phyloP scores from a whole-genome alignment of 2,113 vertebrate genomes.

The Cranoglanis bouderius region DNA sequence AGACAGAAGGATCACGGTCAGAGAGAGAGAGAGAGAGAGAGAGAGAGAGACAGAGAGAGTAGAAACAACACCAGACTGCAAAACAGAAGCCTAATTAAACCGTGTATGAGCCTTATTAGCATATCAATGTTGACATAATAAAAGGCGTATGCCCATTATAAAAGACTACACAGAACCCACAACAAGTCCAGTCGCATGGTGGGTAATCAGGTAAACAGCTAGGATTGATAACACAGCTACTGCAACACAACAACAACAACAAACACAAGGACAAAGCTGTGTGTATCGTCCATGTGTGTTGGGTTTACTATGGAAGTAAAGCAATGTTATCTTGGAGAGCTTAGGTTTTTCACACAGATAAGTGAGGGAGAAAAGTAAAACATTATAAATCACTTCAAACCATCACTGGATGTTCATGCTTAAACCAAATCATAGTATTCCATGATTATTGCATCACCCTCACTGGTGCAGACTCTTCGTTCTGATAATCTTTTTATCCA shows the following conservation, averaged over 20 bases:
- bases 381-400: not conserved
- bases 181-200: not conserved
- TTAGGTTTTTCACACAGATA: slow-evolving; percentile 8
- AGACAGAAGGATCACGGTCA: not conserved
- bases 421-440: not conserved
- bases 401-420: not conserved
- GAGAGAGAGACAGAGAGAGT: too few relatives aligned
- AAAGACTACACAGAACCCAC: slow-evolving; percentile 16
- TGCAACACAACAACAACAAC: slow-evolving; percentile 27
- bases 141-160: slow-evolving; percentile 21
- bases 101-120: slow-evolving; percentile 27
- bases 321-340: not conserved
- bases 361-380: not conserved
- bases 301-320: not conserved
- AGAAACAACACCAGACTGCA: too few relatives aligned
- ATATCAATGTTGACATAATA: slow-evolving; percentile 46
- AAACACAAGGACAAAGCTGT: slow-evolving; percentile 22
- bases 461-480: not conserved
- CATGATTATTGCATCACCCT: not conserved
- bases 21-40: too few relatives aligned
- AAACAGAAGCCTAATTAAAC: slow-evolving; percentile 5
- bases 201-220: slow-evolving; percentile 5
- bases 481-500: not conserved
- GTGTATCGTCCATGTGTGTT: not conserved
- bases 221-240: not conserved